Conservation (phyloP, 2,797 vertebrate genomes). For the Peromyscus eremicus region DNA sequence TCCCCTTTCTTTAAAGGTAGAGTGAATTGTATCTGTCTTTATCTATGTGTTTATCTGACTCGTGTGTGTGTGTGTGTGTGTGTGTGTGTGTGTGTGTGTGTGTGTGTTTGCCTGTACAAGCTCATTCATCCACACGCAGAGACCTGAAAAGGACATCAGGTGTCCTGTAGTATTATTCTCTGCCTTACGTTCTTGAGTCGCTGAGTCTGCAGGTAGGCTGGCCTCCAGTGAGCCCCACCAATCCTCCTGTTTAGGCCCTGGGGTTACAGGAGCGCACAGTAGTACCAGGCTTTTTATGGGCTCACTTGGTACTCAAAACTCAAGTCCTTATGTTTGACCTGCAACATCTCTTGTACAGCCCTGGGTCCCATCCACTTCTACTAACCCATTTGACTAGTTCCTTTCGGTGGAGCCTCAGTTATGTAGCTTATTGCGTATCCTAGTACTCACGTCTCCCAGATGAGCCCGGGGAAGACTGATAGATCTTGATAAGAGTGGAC, state of each 20-base stretch:
- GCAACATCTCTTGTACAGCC: background rate
- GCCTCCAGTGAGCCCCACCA: background rate
- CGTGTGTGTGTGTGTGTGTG: too few relatives aligned
- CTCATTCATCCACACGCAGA: background rate
- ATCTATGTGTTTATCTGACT: constrained; percentile 43
- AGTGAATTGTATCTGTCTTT: constrained; percentile 76
- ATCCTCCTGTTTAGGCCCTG: background rate
- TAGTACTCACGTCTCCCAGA: constrained; percentile 78
- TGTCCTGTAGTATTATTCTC: background rate
- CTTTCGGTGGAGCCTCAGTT: constrained; percentile 80
- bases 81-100: background rate
- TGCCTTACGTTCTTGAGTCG: background rate
- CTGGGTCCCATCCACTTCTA: constrained; percentile 42
- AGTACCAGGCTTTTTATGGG: background rate
- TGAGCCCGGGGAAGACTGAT: constrained; percentile 80
- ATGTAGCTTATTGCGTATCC: constrained; percentile 76
- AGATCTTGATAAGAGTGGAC: constrained; percentile 78
- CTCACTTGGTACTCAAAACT: background rate
- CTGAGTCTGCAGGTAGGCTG: background rate
- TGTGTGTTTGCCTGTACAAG: too few relatives aligned
- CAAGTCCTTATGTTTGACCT: background rate
- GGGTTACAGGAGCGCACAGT: too few relatives aligned
- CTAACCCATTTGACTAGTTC: constrained; percentile 82
- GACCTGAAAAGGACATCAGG: background rate
- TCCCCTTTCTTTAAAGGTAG: constrained; percentile 71